A percentile compares a stretch with the other conserved stretches of the same genome.
These are phyloP conservation scores for Epizoanthus rinbou DNA, from an alignment of 92 coral and sea anemone genomes.

Conservation along the genomic window DNA sequence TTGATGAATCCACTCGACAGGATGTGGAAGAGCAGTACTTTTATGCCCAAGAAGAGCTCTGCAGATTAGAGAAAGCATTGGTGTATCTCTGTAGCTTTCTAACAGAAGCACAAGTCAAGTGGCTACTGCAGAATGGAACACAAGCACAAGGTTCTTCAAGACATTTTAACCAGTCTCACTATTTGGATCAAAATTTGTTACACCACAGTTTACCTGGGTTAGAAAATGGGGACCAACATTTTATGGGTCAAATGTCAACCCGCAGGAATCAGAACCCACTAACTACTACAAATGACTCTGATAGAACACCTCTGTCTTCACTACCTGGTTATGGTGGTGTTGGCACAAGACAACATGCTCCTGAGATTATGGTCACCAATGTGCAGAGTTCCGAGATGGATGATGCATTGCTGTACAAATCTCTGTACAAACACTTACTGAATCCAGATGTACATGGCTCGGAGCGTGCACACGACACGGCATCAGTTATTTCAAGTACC, in stretches of 20 bases:
- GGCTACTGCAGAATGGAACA: slow-evolving; percentile 51
- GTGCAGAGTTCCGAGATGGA: neutral
- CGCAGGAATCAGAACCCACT: neutral
- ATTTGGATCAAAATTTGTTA: neutral
- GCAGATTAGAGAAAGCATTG: slow-evolving; percentile 69
- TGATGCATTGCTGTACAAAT: neutral
- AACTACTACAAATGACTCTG: neutral
- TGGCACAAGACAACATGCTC: neutral
- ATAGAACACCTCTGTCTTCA: neutral
- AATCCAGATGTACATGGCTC: neutral
- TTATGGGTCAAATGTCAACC: neutral
- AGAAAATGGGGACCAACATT: neutral
- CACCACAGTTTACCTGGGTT: neutral
- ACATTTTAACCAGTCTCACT: neutral
- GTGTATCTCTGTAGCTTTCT: slow-evolving; percentile 59
- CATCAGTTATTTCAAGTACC: neutral
- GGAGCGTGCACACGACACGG: slow-evolving; percentile 8
- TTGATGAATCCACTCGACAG: slow-evolving; percentile 69
- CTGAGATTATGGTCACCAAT: slow-evolving; percentile 3
- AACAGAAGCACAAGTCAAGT: slow-evolving; percentile 56
- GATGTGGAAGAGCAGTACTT: slow-evolving; percentile 89
- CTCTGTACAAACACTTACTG: slow-evolving; percentile 13
- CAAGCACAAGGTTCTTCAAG: slow-evolving; percentile 1
- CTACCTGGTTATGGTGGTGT: no score
- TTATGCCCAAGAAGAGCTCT: slow-evolving; percentile 81